Evolutionary conservation across 92 coral and sea anemone genomes (phyloP).

Genomic region (Heliopora coerulea): DNA sequence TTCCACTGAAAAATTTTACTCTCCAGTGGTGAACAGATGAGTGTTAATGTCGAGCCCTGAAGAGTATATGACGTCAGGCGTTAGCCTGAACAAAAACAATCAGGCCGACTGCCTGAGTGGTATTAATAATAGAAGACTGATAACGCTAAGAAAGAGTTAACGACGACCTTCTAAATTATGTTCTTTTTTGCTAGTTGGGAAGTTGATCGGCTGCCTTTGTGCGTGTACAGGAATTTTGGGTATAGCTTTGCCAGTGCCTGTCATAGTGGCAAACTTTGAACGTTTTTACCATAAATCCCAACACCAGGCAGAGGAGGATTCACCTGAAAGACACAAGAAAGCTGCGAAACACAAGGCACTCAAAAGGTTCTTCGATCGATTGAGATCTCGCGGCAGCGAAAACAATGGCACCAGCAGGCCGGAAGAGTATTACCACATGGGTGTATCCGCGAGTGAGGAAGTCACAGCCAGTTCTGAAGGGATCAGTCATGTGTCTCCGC

Average conservation of each 20-base stretch:
- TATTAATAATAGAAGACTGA: no score
- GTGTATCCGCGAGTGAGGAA: conserved; percentile 4
- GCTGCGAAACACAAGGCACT: conserved; percentile 35
- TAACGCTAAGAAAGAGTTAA: no score
- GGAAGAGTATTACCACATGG: conserved; percentile 30
- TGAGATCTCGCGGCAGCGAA: neutral
- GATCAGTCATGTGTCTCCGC: neutral
- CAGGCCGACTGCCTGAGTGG: no score
- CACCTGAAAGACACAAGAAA: conserved; percentile 9
- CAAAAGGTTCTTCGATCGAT: conserved; percentile 23
- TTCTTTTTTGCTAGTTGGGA: conserved; percentile 17
- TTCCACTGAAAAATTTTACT: no score
- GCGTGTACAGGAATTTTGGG: conserved; percentile 40
- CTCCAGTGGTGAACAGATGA: no score
- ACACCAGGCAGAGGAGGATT: neutral
- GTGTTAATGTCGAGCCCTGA: no score
- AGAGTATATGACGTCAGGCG: no score
- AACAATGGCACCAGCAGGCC: neutral
- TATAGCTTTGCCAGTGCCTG: conserved; percentile 36
- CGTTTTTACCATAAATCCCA: conserved; percentile 31
- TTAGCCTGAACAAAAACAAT: no score
- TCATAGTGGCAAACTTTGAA: conserved; percentile 39
- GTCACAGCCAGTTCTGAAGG: conserved; percentile 5
- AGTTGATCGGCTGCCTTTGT: conserved; percentile 25
- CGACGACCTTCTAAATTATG: no score